A percentile compares a stretch with the other conserved stretches of the same genome.
These are phyloP conservation scores for Asobara japonica DNA, from an alignment of 1,140 invertebrate species.

Conservation along the genomic window DNA sequence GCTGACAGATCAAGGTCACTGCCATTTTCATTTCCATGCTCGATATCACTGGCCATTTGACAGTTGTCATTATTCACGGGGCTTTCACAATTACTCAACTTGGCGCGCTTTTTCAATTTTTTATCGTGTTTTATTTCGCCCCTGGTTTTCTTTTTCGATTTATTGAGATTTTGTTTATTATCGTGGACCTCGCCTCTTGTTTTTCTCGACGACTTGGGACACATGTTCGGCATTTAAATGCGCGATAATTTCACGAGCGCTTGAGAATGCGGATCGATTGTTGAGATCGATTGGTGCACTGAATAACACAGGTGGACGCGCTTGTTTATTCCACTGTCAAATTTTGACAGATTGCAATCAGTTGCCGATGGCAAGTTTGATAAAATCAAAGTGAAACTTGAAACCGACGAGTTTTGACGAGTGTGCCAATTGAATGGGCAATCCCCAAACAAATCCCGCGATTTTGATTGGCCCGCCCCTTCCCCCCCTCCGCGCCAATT, in stretches of 20 bases:
- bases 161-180: background rate
- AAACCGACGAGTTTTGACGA: background rate
- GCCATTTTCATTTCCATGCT: background rate
- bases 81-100: background rate
- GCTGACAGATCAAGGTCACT: conserved; percentile 25
- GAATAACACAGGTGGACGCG: too few relatives aligned
- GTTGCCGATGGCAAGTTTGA: too few relatives aligned
- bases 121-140: background rate
- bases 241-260: too few relatives aligned
- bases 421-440: background rate
- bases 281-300: too few relatives aligned
- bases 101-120: background rate
- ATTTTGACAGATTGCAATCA: too few relatives aligned
- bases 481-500: background rate
- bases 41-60: background rate
- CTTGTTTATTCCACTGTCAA: too few relatives aligned
- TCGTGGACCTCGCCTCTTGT: background rate
- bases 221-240: background rate
- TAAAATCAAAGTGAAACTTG: background rate
- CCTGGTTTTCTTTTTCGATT: background rate
- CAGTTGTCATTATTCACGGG: background rate
- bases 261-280: too few relatives aligned
- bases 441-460: background rate
- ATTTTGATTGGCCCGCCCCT: background rate
- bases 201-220: background rate